Percentiles rank a stretch among this genome's conserved stretches.
These are phyloP conservation scores for Numida meleagris DNA, from an alignment of 2,113 vertebrate species.

Conservation along the genomic window DNA sequence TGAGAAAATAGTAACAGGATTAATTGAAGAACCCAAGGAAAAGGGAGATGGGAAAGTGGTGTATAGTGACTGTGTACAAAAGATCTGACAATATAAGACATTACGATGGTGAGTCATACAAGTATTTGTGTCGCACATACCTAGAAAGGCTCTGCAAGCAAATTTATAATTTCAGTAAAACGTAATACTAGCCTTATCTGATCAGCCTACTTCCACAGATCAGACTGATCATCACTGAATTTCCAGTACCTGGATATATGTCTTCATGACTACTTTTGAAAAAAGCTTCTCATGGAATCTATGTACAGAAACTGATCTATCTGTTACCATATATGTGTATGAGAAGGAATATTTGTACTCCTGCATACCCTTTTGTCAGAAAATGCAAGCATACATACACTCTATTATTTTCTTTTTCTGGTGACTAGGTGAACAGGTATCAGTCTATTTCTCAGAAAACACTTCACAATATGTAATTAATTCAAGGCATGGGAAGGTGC, in stretches of 20 bases:
- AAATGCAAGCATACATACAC: neutral
- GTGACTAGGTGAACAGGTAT: neutral
- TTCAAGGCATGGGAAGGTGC: neutral
- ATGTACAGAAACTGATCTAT: neutral
- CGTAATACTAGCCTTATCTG: neutral
- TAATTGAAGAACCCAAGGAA: neutral
- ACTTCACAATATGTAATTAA: neutral
- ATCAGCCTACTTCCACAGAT: neutral
- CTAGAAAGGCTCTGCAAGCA: neutral
- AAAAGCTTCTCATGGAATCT: neutral
- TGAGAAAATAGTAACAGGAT: neutral
- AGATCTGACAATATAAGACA: neutral
- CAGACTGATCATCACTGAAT: neutral
- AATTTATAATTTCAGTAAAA: neutral
- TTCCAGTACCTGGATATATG: neutral
- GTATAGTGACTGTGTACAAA: neutral
- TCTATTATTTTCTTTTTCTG: neutral
- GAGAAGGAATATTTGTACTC: neutral
- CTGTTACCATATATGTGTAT: neutral
- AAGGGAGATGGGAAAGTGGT: rapidly evolving
- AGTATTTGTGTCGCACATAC: neutral
- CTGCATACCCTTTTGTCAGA: neutral
- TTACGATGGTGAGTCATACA: neutral
- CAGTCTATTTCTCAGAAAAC: neutral
- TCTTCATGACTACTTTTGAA: neutral